Percentiles rank a stretch among this genome's conserved stretches.
These are phyloP conservation scores for Paratilapia polleni DNA, from an alignment of 2,113 vertebrate species.

Conservation along the genomic window DNA sequence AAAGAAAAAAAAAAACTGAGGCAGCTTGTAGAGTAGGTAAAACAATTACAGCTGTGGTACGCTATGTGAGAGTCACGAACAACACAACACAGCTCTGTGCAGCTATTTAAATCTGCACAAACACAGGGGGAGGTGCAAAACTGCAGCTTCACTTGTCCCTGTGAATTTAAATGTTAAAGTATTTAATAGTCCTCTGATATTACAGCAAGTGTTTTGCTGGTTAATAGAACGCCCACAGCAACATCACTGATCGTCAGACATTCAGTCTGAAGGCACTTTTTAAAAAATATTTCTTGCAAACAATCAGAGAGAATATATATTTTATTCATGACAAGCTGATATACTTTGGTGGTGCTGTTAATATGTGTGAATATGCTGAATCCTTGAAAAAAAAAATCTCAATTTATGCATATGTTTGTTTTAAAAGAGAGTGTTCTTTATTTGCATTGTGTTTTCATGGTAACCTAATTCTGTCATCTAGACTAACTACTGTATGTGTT, in stretches of 20 bases:
- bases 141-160: background rate
- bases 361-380: background rate
- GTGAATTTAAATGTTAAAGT: background rate
- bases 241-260: background rate
- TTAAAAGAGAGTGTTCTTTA: background rate
- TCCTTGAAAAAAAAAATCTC: constrained; percentile 4
- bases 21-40: constrained; percentile 5
- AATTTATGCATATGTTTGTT: background rate
- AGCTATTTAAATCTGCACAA: background rate
- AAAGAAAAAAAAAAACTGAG: constrained; percentile 12
- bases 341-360: background rate
- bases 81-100: background rate
- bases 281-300: background rate
- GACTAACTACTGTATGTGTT: background rate
- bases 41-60: background rate
- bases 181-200: background rate
- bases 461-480: background rate
- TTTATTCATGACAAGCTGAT: background rate
- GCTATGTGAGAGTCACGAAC: background rate
- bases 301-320: background rate
- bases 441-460: background rate
- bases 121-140: background rate
- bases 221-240: too few species aligned
- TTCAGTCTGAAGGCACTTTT: background rate
- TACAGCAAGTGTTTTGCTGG: background rate